Evolutionary conservation across 2,113 vertebrate genomes (phyloP).

Genomic region (Tonatia bakeri): DNA sequence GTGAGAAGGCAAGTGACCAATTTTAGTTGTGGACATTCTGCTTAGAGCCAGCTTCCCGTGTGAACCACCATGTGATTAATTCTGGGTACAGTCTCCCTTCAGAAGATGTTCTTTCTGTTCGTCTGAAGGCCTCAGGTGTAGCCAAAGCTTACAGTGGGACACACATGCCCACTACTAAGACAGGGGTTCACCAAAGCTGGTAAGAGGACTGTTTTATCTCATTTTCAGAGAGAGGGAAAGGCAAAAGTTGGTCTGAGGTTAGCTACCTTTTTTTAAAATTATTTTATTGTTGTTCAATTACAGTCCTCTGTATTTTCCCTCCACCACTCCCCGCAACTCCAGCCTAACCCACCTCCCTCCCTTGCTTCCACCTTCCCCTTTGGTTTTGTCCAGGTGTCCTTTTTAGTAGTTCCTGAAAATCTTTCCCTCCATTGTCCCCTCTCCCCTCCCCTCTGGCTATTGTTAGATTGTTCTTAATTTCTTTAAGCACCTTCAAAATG

Average conservation of each 20-base stretch:
- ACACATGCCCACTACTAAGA: not conserved
- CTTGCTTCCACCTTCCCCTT: too few relatives aligned
- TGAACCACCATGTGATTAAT: not conserved
- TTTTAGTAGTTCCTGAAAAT: too few relatives aligned
- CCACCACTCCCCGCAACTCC: too few relatives aligned
- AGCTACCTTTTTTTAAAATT: not conserved
- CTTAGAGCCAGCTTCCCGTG: not conserved
- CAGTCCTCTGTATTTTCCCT: too few relatives aligned
- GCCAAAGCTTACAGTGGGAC: not conserved
- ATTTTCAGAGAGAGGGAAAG: not conserved
- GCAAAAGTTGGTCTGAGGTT: not conserved
- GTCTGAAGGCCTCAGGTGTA: not conserved
- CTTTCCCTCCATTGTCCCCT: too few relatives aligned
- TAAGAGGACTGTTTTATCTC: not conserved
- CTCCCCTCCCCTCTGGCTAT: too few relatives aligned
- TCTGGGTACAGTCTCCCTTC: not conserved
- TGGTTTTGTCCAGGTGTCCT: too few relatives aligned
- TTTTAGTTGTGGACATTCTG: not conserved
- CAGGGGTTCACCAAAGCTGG: not conserved
- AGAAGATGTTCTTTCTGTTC: not conserved
- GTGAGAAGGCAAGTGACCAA: not conserved
- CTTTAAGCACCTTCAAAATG: not conserved
- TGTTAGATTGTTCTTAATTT: not conserved
- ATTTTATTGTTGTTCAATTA: too few relatives aligned
- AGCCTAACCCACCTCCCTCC: too few relatives aligned